phyloP scores from a whole-genome alignment of 2,888 invertebrate genomes.

The Sphaerophoria rueppellii region DNA sequence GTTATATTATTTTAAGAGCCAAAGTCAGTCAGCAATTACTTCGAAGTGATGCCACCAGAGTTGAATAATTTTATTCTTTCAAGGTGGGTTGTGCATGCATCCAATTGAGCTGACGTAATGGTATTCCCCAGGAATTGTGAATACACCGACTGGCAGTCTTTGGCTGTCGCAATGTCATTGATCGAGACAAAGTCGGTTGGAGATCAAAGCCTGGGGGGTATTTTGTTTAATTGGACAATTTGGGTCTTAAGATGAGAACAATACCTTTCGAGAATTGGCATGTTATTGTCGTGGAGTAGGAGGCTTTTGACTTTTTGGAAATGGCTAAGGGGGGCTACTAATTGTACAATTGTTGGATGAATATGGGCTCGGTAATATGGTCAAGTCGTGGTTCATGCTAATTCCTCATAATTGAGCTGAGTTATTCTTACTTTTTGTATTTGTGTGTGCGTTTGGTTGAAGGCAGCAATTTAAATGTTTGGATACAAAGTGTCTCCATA shows the following conservation, averaged over 20 bases:
- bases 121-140: constrained; percentile 66
- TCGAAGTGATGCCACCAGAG: constrained; percentile 70
- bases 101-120: constrained; percentile 61
- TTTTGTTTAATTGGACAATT: constrained; percentile 74
- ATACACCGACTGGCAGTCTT: constrained; percentile 14
- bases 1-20: background rate
- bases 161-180: constrained; percentile 37
- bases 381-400: constrained; percentile 72
- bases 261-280: constrained; percentile 65
- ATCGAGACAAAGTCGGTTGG: constrained; percentile 37
- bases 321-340: constrained; percentile 29
- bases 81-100: constrained; percentile 36
- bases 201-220: constrained; percentile 67
- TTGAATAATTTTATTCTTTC: constrained; percentile 65
- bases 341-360: constrained; percentile 63
- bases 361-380: constrained; percentile 23
- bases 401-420: constrained; percentile 38
- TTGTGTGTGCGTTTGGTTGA: constrained; percentile 1
- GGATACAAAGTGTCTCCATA: constrained; percentile 56
- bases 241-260: constrained; percentile 65
- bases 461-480: constrained; percentile 68
- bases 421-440: background rate
- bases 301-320: constrained; percentile 21
- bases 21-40: constrained; percentile 60
- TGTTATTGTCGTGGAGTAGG: constrained; percentile 48